Percentiles rank a stretch among this genome's conserved stretches.
These are phyloP conservation scores for Protaetia brevitarsis DNA, from an alignment of 1,140 invertebrate genomes.

Conservation along the genomic window DNA sequence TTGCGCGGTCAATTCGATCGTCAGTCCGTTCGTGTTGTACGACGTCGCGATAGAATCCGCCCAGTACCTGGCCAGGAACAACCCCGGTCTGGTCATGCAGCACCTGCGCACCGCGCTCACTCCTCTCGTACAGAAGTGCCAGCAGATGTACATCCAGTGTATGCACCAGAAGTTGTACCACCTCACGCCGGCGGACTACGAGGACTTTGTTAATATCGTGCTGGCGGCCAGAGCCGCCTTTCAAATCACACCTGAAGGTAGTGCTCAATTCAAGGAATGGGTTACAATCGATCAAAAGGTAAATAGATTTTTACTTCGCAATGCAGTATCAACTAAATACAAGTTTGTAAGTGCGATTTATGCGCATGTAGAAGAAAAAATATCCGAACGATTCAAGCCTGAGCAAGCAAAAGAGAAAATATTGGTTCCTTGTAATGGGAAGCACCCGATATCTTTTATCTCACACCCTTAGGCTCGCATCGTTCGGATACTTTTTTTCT, in stretches of 20 bases:
- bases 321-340: too few relatives aligned
- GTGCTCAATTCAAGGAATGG: conserved; percentile 94
- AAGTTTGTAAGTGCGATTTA: too few relatives aligned
- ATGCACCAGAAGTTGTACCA: conserved; percentile 94
- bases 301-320: too few relatives aligned
- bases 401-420: too few relatives aligned
- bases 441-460: too few relatives aligned
- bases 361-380: too few relatives aligned
- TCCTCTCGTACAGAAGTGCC: conserved; percentile 92
- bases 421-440: too few relatives aligned
- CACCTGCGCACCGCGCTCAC: conserved; percentile 82
- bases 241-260: conserved; percentile 89
- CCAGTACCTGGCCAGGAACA: conserved; percentile 81
- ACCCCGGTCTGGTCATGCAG: conserved; percentile 78
- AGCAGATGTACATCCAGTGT: conserved; percentile 96
- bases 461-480: too few relatives aligned
- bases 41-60: conserved; percentile 92
- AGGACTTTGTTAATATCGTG: conserved; percentile 92
- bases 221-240: conserved; percentile 87
- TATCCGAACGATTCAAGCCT: too few relatives aligned
- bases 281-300: conserved; percentile 88
- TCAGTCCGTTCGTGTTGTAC: conserved; percentile 93
- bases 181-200: conserved; percentile 84
- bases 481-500: too few relatives aligned
- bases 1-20: conserved; percentile 92